Evolutionary conservation across 2,888 invertebrate genomes (phyloP).

Genomic region (Meiosimyza decipiens): DNA sequence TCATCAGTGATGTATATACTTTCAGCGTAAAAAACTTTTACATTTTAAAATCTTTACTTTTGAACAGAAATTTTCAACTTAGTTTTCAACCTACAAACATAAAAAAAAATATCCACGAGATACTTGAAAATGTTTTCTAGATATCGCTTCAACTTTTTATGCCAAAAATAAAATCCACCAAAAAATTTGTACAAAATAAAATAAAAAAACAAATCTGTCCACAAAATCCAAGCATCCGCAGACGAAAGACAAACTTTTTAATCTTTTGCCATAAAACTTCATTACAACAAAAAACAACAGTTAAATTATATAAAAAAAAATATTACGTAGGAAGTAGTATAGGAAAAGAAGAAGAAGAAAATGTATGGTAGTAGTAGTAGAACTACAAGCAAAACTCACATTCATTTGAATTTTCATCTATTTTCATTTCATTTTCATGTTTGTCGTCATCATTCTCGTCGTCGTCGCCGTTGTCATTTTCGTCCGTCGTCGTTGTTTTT

Average conservation of each 20-base stretch:
- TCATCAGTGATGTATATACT: background rate
- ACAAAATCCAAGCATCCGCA: background rate
- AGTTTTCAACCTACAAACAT: background rate
- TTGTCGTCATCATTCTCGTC: constrained; percentile 5
- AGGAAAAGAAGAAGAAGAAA: constrained; percentile 33
- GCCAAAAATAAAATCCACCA: too few relatives aligned
- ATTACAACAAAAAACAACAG: constrained; percentile 33
- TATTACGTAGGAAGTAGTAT: background rate
- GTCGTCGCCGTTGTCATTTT: constrained; percentile 3
- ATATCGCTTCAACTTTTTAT: background rate
- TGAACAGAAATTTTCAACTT: background rate
- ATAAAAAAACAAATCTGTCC: constrained; percentile 3
- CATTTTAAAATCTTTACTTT: background rate
- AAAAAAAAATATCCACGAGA: constrained; percentile 12
- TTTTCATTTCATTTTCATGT: constrained; percentile 36
- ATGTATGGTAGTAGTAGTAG: constrained; percentile 7
- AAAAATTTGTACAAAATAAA: too few relatives aligned
- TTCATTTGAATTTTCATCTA: constrained; percentile 34
- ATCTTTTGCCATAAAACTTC: constrained; percentile 37
- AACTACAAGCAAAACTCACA: constrained; percentile 9
- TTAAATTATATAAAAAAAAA: background rate
- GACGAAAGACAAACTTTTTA: constrained; percentile 30
- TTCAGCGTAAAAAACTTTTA: background rate
- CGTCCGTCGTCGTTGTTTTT: constrained; percentile 25
- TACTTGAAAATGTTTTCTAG: constrained; percentile 23